Evolutionary conservation across 2,888 invertebrate genomes (phyloP).

Genomic region (Euproctis similis): DNA sequence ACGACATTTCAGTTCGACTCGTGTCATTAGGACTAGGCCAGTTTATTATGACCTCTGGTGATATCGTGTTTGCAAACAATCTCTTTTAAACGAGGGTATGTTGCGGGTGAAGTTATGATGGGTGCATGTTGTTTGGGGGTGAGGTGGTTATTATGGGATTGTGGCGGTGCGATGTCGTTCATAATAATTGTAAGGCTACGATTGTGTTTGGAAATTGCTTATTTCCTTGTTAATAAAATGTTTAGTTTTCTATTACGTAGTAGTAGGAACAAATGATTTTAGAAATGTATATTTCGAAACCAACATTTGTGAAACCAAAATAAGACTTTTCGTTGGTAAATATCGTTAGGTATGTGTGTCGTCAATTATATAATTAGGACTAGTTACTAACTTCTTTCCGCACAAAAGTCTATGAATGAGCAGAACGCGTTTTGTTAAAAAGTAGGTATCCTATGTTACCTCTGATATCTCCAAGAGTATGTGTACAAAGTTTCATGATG

Average conservation of each 20-base stretch:
- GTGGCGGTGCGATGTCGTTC: conserved; percentile 12
- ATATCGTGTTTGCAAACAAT: conserved; percentile 12
- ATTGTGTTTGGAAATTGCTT: conserved; percentile 23
- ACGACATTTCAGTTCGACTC: conserved; percentile 28
- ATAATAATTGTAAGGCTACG: conserved; percentile 26
- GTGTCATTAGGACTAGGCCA: conserved; percentile 31
- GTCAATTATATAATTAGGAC: too few species aligned
- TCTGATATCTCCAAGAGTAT: too few species aligned
- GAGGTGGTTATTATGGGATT: conserved; percentile 13
- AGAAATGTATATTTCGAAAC: too few species aligned
- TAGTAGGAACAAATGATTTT: too few species aligned
- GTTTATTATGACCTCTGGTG: conserved; percentile 10
- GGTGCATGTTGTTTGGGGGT: conserved; percentile 12
- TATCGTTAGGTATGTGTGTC: too few species aligned
- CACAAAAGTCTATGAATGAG: too few species aligned
- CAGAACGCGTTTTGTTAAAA: too few species aligned
- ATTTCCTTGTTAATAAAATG: conserved; percentile 20
- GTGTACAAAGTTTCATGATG: too few species aligned
- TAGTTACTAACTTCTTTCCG: too few species aligned
- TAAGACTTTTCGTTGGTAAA: too few species aligned
- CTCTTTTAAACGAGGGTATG: conserved; percentile 12
- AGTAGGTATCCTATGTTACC: too few species aligned
- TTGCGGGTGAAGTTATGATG: conserved; percentile 6
- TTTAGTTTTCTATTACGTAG: conserved; percentile 8
- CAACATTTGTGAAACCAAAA: too few species aligned